These are phyloP conservation scores for Desmophyllum pertusum DNA, from an alignment of 92 coral and sea anemone species.

Conservation along the genomic window DNA sequence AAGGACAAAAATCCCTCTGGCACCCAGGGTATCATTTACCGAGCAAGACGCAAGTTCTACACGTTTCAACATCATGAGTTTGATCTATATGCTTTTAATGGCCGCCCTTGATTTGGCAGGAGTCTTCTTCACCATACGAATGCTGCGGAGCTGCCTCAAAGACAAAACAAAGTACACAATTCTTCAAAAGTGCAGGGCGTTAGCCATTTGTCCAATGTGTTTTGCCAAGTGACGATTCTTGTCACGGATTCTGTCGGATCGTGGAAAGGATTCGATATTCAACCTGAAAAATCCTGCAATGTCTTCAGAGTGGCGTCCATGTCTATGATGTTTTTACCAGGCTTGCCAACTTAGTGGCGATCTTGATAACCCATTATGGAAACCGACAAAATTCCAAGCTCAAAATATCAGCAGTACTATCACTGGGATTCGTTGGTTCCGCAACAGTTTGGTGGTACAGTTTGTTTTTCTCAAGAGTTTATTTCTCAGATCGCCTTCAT, in stretches of 20 bases:
- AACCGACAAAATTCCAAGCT: not conserved
- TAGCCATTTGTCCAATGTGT: not conserved
- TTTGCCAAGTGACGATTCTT: not conserved
- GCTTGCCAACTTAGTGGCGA: not conserved
- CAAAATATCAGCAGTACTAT: not conserved
- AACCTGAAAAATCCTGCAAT: not conserved
- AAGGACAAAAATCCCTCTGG: too few relatives aligned
- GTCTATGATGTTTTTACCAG: too few relatives aligned
- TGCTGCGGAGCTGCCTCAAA: conserved; percentile 1
- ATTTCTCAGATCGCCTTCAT: not conserved
- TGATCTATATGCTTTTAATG: too few relatives aligned
- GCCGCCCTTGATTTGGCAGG: not conserved
- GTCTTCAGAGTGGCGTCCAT: not conserved
- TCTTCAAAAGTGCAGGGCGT: not conserved
- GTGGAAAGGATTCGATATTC: not conserved
- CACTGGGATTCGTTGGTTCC: not conserved
- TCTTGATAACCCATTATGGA: not conserved
- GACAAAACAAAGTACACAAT: not conserved
- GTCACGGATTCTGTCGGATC: not conserved
- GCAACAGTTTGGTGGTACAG: conserved; percentile 1
- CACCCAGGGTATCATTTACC: too few relatives aligned
- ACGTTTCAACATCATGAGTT: too few relatives aligned
- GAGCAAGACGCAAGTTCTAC: too few relatives aligned
- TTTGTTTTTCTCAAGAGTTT: not conserved
- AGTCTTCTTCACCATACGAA: not conserved